Conservation (phyloP, 2,797 vertebrate species). For the Picus viridis region DNA sequence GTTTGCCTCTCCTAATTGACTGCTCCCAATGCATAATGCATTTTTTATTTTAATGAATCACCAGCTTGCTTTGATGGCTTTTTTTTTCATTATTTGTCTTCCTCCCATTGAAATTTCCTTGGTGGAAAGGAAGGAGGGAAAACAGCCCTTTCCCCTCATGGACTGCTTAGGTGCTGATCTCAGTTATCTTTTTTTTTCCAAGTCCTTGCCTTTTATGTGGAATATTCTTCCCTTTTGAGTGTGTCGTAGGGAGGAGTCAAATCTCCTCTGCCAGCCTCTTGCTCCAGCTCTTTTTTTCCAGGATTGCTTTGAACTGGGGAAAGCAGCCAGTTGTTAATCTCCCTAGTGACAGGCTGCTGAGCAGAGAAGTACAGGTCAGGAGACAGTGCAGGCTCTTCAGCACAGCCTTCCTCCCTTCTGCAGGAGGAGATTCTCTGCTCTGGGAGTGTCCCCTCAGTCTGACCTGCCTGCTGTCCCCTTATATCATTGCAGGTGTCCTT, state of each 20-base stretch:
- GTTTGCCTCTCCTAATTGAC: constrained; percentile 66
- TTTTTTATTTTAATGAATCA: constrained; percentile 73
- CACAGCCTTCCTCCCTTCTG: neutral
- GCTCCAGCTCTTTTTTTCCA: constrained; percentile 26
- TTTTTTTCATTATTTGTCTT: constrained; percentile 62
- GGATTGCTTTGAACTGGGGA: constrained; percentile 56
- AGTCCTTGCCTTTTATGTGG: constrained; percentile 53
- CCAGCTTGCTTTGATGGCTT: constrained; percentile 63
- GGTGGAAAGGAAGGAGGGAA: constrained; percentile 37
- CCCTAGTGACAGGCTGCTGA: constrained; percentile 48
- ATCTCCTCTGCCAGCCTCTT: constrained; percentile 42
- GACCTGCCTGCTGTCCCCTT: neutral
- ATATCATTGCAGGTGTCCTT: neutral
- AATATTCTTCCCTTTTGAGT: constrained; percentile 43
- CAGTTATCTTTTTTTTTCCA: constrained; percentile 51
- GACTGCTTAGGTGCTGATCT: constrained; percentile 61
- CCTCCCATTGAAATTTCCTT: constrained; percentile 57
- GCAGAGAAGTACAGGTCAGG: constrained; percentile 26
- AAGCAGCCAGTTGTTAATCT: constrained; percentile 59
- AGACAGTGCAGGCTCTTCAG: constrained; percentile 4
- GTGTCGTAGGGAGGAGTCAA: constrained; percentile 8
- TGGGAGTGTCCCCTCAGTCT: neutral
- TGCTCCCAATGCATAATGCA: constrained; percentile 70
- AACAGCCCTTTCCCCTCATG: constrained; percentile 24
- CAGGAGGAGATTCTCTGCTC: constrained; percentile 1